Conservation (phyloP, 2,113 vertebrate genomes). For the Alectura lathami region DNA sequence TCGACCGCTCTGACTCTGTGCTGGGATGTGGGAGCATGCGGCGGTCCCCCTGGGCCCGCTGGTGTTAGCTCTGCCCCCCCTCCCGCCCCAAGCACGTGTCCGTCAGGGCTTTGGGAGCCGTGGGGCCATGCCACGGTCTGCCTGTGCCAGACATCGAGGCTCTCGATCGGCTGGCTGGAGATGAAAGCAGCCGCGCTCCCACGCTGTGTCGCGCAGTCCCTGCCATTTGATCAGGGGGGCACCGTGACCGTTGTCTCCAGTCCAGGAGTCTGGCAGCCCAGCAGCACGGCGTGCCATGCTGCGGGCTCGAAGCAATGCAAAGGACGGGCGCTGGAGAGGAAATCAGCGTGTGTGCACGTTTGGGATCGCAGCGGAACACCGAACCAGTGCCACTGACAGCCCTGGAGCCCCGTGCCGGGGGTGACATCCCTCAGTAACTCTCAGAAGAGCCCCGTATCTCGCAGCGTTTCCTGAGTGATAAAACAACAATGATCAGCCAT, state of each 20-base stretch:
- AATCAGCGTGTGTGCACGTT: fast-evolving
- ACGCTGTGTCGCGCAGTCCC: background rate
- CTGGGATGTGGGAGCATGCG: background rate
- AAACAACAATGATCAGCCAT: background rate
- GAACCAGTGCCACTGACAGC: fast-evolving
- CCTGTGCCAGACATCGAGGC: background rate
- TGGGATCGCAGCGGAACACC: background rate
- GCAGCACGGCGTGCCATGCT: background rate
- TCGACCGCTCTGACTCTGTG: background rate
- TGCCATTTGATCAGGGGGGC: background rate
- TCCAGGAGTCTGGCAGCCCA: background rate
- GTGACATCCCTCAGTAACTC: background rate
- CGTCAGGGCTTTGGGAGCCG: fast-evolving
- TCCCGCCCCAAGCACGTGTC: background rate
- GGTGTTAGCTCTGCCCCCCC: background rate
- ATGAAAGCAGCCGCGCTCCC: background rate
- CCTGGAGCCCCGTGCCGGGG: background rate
- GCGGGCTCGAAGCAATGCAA: background rate
- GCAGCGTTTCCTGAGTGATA: background rate
- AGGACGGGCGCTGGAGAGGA: fast-evolving
- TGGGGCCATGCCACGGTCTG: fast-evolving
- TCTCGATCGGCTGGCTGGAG: background rate
- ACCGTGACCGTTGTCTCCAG: background rate
- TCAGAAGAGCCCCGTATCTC: fast-evolving
- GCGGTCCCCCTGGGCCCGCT: background rate